These are phyloP conservation scores for Cryptophagus acutangulus DNA, from an alignment of 2,888 invertebrate species.

Conservation along the genomic window DNA sequence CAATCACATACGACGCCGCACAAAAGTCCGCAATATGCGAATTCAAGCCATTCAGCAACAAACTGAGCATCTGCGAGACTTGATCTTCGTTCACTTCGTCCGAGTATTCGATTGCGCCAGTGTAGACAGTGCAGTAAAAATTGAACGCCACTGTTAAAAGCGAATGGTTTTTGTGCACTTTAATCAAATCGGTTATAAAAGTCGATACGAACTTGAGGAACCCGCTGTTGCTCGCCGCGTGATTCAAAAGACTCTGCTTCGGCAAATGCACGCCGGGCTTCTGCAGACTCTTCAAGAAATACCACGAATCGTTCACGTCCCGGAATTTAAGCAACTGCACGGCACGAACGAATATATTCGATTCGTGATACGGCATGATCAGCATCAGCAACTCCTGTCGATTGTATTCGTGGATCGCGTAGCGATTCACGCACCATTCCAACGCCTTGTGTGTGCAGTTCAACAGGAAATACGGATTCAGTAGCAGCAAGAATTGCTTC, in stretches of 20 bases:
- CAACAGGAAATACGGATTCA: conserved; percentile 86
- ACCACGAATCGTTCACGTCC: conserved; percentile 61
- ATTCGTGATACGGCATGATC: conserved; percentile 89
- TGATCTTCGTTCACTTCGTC: conserved; percentile 54
- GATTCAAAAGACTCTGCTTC: conserved; percentile 67
- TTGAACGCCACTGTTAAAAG: conserved; percentile 68
- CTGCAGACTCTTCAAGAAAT: conserved; percentile 70
- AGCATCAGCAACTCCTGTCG: conserved; percentile 72
- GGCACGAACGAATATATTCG: conserved; percentile 78
- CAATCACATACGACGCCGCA: conserved; percentile 68
- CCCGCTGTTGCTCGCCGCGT: conserved; percentile 59
- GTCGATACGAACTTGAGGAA: conserved; percentile 62
- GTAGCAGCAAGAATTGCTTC: conserved; percentile 68
- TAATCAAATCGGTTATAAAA: conserved; percentile 55
- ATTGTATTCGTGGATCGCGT: conserved; percentile 84
- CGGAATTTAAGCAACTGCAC: conserved; percentile 70
- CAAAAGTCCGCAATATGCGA: conserved; percentile 66
- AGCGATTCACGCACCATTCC: conserved; percentile 92
- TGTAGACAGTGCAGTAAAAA: conserved; percentile 72
- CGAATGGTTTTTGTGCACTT: conserved; percentile 56
- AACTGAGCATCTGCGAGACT: conserved; percentile 64
- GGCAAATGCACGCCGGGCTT: conserved; percentile 70
- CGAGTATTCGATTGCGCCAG: conserved; percentile 63
- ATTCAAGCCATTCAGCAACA: conserved; percentile 65
- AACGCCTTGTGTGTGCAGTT: conserved; percentile 83